phyloP scores from a whole-genome alignment of 1,140 invertebrate genomes.

The Neodiprion fabricii region DNA sequence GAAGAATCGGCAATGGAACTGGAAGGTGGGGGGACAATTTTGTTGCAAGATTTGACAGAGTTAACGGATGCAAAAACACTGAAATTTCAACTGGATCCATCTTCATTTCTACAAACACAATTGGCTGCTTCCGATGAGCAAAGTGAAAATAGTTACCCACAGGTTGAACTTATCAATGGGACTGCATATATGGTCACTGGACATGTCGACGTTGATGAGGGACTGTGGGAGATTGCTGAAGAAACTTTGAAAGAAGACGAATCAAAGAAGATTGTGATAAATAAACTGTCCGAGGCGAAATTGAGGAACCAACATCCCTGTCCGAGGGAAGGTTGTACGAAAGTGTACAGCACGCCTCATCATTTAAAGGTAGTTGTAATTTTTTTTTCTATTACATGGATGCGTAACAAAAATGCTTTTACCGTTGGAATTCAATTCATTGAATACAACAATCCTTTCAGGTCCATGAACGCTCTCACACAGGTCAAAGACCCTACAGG shows the following conservation, averaged over 20 bases:
- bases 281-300: constrained; percentile 37
- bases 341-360: constrained; percentile 65
- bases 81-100: constrained; percentile 42
- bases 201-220: constrained; percentile 35
- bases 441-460: constrained; percentile 44
- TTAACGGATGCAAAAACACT: constrained; percentile 42
- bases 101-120: constrained; percentile 33
- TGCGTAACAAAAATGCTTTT: too few relatives aligned
- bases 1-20: constrained; percentile 32
- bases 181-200: constrained; percentile 47
- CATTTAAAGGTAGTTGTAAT: constrained; percentile 61
- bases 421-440: background rate
- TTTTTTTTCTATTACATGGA: background rate
- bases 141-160: constrained; percentile 36
- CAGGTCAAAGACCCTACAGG: constrained; percentile 68
- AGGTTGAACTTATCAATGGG: constrained; percentile 48
- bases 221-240: constrained; percentile 44
- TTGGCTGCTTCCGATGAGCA: constrained; percentile 27
- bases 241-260: constrained; percentile 42
- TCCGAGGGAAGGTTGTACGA: constrained; percentile 61
- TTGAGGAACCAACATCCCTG: constrained; percentile 51
- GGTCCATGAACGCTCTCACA: constrained; percentile 73
- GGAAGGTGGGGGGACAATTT: constrained; percentile 41
- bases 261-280: constrained; percentile 33
- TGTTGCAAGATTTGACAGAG: constrained; percentile 40